These are phyloP conservation scores for Parthenolecanium corni DNA, from an alignment of 2,888 invertebrate species.

Conservation along the genomic window DNA sequence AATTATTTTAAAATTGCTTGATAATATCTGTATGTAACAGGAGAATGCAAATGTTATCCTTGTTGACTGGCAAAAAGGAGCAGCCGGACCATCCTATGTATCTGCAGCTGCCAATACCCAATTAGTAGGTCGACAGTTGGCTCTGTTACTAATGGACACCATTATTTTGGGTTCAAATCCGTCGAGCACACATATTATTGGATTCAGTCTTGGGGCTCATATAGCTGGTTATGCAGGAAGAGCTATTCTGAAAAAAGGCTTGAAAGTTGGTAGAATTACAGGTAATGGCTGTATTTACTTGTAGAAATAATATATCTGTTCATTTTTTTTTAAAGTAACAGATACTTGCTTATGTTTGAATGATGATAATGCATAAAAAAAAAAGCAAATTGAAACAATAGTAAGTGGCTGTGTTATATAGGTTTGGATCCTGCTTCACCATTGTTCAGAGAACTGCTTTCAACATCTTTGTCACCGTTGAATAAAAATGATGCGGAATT, in stretches of 20 bases:
- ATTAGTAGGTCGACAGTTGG: slow-evolving; percentile 47
- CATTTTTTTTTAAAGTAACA: no score
- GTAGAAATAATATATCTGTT: not conserved
- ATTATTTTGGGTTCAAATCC: slow-evolving; percentile 42
- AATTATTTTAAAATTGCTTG: not conserved
- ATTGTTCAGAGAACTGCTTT: slow-evolving; percentile 47
- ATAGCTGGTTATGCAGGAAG: slow-evolving; percentile 50
- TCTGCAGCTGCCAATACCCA: slow-evolving; percentile 50
- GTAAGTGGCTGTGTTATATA: no score
- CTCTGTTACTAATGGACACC: slow-evolving; percentile 43
- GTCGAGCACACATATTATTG: slow-evolving; percentile 44
- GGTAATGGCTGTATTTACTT: no score
- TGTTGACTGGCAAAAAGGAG: slow-evolving; percentile 48
- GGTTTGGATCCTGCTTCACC: slow-evolving; percentile 49
- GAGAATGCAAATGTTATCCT: slow-evolving; percentile 46
- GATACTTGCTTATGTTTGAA: not conserved
- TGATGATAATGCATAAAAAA: not conserved
- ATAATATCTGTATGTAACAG: slow-evolving; percentile 36
- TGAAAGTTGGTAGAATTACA: slow-evolving; percentile 47
- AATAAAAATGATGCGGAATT: slow-evolving; percentile 51
- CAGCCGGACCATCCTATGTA: slow-evolving; percentile 45
- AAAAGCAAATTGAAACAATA: not conserved
- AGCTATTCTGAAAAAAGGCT: slow-evolving; percentile 40
- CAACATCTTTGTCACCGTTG: slow-evolving; percentile 46
- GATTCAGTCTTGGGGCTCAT: slow-evolving; percentile 51